Percentiles rank a stretch among this genome's conserved stretches.
phyloP scores from a whole-genome alignment of 2,888 invertebrate species.

The Eupithecia subfuscata region DNA sequence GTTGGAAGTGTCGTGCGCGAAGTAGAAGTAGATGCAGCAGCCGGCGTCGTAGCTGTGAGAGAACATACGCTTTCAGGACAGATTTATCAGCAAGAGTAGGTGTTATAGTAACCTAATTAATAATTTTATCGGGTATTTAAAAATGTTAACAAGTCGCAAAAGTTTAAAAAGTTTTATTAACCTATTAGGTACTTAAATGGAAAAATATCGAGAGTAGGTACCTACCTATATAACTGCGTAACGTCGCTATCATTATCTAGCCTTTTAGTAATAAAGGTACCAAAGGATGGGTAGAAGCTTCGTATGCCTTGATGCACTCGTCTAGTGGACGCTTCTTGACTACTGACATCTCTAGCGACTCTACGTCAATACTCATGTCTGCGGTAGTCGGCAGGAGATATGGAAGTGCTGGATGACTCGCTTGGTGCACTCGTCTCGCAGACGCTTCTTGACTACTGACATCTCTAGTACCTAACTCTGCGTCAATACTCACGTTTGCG shows the following conservation, averaged over 20 bases:
- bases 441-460: slow-evolving; percentile 94
- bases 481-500: slow-evolving; percentile 87
- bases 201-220: no score
- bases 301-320: slow-evolving; percentile 89
- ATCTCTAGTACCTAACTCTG: neutral
- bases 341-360: slow-evolving; percentile 83
- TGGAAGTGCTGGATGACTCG: slow-evolving; percentile 85
- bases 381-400: slow-evolving; percentile 94
- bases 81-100: no score
- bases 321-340: slow-evolving; percentile 91
- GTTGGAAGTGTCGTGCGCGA: slow-evolving; percentile 89
- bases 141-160: no score
- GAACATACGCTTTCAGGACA: neutral
- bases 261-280: no score
- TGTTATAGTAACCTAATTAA: no score
- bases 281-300: slow-evolving; percentile 58
- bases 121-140: no score
- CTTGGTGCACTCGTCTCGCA: slow-evolving; percentile 86
- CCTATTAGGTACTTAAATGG: no score
- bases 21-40: slow-evolving; percentile 97
- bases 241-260: no score
- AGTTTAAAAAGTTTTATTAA: no score
- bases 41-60: slow-evolving; percentile 92
- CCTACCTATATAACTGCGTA: no score
- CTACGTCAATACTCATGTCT: slow-evolving; percentile 83